Conservation (phyloP, 2,797 vertebrate genomes). For the Clamator glandarius region DNA sequence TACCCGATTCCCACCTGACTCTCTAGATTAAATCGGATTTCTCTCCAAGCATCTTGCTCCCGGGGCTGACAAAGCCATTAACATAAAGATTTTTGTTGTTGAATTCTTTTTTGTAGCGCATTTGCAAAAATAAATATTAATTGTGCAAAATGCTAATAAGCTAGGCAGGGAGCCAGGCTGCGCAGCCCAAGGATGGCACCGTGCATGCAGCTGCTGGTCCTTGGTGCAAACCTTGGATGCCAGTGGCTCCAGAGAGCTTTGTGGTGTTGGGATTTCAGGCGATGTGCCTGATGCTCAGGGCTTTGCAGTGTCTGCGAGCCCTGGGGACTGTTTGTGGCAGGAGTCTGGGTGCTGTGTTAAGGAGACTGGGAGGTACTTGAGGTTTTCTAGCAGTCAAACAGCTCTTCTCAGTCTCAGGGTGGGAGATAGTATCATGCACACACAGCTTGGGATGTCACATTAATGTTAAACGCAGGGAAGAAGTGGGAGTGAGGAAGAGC, state of each 20-base stretch:
- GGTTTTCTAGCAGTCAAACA: not conserved
- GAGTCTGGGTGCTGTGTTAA: not conserved
- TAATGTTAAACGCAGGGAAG: slow-evolving; percentile 29
- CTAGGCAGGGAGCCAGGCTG: not conserved
- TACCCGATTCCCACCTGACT: not conserved
- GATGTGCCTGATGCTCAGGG: not conserved
- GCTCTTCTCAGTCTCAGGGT: not conserved
- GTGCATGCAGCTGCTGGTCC: not conserved
- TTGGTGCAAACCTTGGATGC: not conserved
- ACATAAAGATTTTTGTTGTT: not conserved
- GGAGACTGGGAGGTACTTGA: not conserved
- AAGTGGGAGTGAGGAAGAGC: not conserved
- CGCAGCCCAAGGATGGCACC: not conserved
- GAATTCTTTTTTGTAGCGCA: not conserved
- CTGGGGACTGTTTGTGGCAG: not conserved
- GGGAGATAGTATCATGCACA: not conserved
- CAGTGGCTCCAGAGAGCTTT: not conserved
- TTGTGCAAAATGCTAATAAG: not conserved
- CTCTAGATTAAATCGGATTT: not conserved
- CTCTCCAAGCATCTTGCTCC: accelerated
- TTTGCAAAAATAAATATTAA: not conserved
- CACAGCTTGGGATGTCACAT: slow-evolving; percentile 28
- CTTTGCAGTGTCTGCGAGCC: not conserved
- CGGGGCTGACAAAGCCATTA: not conserved
- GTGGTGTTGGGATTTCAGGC: not conserved